Evolutionary conservation across 2,797 vertebrate genomes (phyloP).

Genomic region (Pelobates cultripes): DNA sequence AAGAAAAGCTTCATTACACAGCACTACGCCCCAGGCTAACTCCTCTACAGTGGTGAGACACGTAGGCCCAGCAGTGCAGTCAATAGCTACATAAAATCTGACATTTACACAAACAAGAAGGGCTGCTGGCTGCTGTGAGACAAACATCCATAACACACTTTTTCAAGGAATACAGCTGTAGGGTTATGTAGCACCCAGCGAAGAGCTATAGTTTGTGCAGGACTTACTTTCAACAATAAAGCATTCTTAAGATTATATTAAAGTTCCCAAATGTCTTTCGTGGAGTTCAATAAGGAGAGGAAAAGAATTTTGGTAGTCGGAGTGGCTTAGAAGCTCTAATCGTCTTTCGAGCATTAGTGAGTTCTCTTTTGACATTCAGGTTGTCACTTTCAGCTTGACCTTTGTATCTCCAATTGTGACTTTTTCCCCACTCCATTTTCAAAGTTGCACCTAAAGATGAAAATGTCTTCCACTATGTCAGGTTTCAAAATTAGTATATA

Average conservation of each 20-base stretch:
- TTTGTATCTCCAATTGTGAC: background rate
- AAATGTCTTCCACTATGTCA: constrained; percentile 14
- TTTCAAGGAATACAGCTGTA: constrained; percentile 51
- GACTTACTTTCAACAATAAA: background rate
- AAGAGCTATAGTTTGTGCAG: background rate
- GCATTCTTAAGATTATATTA: background rate
- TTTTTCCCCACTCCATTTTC: constrained; percentile 10
- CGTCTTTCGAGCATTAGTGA: background rate
- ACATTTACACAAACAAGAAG: constrained; percentile 66
- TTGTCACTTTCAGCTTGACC: constrained; percentile 21
- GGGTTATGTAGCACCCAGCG: constrained; percentile 3
- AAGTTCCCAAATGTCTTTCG: constrained; percentile 36
- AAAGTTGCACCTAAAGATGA: constrained; percentile 38
- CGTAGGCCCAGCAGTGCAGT: constrained; percentile 50
- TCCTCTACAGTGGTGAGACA: constrained; percentile 56
- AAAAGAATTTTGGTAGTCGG: background rate
- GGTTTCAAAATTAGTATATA: constrained; percentile 13
- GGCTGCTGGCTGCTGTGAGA: constrained; percentile 62
- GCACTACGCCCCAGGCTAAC: constrained; percentile 57
- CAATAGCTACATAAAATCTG: constrained; percentile 64
- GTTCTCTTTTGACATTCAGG: constrained; percentile 24
- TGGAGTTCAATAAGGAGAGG: constrained; percentile 6
- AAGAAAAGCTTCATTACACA: constrained; percentile 64
- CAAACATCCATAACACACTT: constrained; percentile 60
- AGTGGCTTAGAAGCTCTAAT: fast-evolving